phyloP scores from a whole-genome alignment of 2,113 vertebrate genomes.

The Pseudopipra pipra region DNA sequence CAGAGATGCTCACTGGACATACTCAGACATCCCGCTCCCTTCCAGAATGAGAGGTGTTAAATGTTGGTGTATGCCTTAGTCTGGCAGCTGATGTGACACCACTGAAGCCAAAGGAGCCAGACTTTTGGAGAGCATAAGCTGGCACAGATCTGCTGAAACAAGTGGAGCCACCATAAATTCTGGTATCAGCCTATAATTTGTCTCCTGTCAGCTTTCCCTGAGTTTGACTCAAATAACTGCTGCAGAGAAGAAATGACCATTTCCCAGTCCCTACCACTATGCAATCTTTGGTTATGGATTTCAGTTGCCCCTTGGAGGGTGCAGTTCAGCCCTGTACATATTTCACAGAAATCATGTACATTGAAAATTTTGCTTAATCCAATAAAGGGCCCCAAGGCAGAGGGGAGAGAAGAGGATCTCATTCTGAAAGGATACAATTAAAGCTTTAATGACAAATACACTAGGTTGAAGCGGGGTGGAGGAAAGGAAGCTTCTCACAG shows the following conservation, averaged over 20 bases:
- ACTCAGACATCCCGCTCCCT: background rate
- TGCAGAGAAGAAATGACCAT: background rate
- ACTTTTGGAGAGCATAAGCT: rapidly evolving
- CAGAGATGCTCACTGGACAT: background rate
- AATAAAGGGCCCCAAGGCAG: background rate
- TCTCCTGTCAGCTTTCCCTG: background rate
- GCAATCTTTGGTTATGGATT: background rate
- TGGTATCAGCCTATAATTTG: background rate
- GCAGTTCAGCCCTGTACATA: background rate
- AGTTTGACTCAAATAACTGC: background rate
- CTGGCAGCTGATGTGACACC: background rate
- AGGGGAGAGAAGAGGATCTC: background rate
- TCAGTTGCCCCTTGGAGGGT: background rate
- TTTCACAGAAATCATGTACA: background rate
- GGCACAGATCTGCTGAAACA: background rate
- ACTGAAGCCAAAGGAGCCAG: background rate
- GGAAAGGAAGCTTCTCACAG: background rate
- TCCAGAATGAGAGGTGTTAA: background rate
- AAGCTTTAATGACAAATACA: background rate
- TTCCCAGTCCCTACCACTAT: background rate
- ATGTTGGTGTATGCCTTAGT: background rate
- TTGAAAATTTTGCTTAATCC: background rate
- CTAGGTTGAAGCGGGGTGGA: background rate
- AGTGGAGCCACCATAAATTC: background rate
- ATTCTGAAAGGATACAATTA: background rate